Evolutionary conservation across 2,113 vertebrate species (phyloP).

Genomic region (Entelurus aequoreus): DNA sequence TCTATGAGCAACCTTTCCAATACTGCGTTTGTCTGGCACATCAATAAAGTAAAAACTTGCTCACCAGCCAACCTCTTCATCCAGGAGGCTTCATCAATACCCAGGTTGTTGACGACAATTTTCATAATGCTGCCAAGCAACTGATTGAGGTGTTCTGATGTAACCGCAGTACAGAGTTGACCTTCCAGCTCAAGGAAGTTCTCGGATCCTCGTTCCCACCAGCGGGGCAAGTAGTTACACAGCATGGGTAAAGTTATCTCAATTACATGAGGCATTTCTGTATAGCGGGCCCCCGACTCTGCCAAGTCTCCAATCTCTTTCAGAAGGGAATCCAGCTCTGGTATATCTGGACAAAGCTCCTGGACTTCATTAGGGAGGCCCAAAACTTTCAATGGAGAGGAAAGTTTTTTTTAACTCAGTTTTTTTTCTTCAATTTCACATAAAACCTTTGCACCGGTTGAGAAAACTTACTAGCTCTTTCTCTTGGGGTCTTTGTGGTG

Average conservation of each 20-base stretch:
- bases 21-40: neutral
- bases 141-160: constrained; percentile 87
- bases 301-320: constrained; percentile 88
- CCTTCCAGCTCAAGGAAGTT: constrained; percentile 69
- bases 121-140: constrained; percentile 90
- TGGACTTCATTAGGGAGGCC: constrained; percentile 87
- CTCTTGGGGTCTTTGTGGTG: constrained; percentile 89
- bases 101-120: constrained; percentile 93
- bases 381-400: constrained; percentile 66
- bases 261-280: constrained; percentile 94
- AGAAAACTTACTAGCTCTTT: constrained; percentile 81
- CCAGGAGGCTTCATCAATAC: constrained; percentile 93
- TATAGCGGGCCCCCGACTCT: constrained; percentile 90
- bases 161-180: constrained; percentile 81
- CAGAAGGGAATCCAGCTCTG: constrained; percentile 80
- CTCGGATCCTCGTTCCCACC: constrained; percentile 89
- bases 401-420: constrained; percentile 2
- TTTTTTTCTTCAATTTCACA: neutral
- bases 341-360: constrained; percentile 90
- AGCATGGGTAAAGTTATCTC: constrained; percentile 94
- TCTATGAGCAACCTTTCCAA: neutral
- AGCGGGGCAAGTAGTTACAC: constrained; percentile 91
- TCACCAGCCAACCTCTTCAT: constrained; percentile 93
- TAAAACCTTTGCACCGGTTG: neutral
- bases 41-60: neutral